A percentile compares a stretch with the other conserved stretches of the same genome.
These are phyloP conservation scores for Gymnogyps californianus DNA, from an alignment of 2,113 vertebrate species.

Conservation along the genomic window DNA sequence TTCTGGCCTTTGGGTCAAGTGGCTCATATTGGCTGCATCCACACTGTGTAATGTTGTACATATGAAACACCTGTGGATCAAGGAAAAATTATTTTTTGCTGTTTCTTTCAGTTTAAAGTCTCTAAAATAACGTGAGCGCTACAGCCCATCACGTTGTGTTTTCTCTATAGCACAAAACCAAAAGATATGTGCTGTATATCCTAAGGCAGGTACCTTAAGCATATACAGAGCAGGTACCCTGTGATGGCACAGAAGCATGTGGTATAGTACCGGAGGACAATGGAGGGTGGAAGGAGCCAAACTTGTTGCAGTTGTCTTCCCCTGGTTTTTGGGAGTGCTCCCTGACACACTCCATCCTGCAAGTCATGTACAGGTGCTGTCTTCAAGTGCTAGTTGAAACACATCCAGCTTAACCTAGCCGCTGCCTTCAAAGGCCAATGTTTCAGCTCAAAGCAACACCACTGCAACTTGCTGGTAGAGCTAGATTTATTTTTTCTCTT, in stretches of 20 bases:
- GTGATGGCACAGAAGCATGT: background rate
- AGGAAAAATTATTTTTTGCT: background rate
- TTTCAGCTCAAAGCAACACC: background rate
- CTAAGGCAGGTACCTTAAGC: background rate
- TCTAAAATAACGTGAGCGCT: background rate
- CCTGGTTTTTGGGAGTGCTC: background rate
- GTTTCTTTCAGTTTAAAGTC: background rate
- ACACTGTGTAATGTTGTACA: background rate
- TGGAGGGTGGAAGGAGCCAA: background rate
- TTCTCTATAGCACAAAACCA: background rate
- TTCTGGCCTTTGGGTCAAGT: background rate
- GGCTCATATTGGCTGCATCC: background rate
- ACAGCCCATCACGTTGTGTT: background rate
- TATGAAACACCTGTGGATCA: background rate
- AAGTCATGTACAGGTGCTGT: background rate
- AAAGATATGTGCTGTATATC: background rate
- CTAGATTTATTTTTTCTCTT: background rate
- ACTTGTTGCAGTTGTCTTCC: background rate
- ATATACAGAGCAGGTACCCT: background rate
- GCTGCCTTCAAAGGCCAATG: rapidly evolving
- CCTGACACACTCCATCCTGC: background rate
- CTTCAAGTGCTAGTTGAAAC: background rate
- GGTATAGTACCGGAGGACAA: background rate
- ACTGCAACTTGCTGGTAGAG: background rate
- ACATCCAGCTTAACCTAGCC: background rate